Base-by-base conservation (phyloP, 2,888 invertebrate species). In the Trypoxylon attenuatum region DNA sequence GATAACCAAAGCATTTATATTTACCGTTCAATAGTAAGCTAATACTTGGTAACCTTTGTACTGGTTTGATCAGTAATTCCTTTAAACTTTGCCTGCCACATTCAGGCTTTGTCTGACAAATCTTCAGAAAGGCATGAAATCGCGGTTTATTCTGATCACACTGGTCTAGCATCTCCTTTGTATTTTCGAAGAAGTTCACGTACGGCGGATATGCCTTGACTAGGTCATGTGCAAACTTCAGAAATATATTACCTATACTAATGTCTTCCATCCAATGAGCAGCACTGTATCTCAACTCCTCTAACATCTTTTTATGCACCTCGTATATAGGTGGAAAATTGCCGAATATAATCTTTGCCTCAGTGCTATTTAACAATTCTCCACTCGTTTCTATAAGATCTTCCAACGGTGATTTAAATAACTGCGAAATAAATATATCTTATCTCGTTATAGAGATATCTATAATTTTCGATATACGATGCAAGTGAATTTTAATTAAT, bases 91-190 rank as follows among this genome's bases (percentile, higher is more conserved):
- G 98, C 79, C 98, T 91, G 21, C 97, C 97, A 88, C 98, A 99
- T 87, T 99, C 98, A 5, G 97, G 96, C 87, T 94, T 94, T 33
- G 95, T 94, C 89, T 96, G 95, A 87, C 96, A 94, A 81, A 97
- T 96, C 90, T 98, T 98, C 73, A 99, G 91, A 89, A 99, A 99
- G 83, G 98, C 98, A 89, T 98, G 97, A 90, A 99, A 99, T 86
- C 97, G 91, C 38, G 97, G 97, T 88, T 97, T 97, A 83, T 92
- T 94, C 85, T 92, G 92, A 89, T 97, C 97, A 89, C 97, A 98
- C 84, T 93, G 92, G 81, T 92, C 90, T 84, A 99, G 91, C 89
- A 95, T 95, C 84, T 97, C 96, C 88, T 97, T 97, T 88, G 97
- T 96, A 87, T 96, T 95, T 88, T 99, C 98, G 88, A 98, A 98